A percentile compares a stretch with the other conserved stretches of the same genome.
These are phyloP conservation scores for Steinernema carpocapsae DNA, from an alignment of 2,888 invertebrate genomes.

Conservation along the genomic window DNA sequence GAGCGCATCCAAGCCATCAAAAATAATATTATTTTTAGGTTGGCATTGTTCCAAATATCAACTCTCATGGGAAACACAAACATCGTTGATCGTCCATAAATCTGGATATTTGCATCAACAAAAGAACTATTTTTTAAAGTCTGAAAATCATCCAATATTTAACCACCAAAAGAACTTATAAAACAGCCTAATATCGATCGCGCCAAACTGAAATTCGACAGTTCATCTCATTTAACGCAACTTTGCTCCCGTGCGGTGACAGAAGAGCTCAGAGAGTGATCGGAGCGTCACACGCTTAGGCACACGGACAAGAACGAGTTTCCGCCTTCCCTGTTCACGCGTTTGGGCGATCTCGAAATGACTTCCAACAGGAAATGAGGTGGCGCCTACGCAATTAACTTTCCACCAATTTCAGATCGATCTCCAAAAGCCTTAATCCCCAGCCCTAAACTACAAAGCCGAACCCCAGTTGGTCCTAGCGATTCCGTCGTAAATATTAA, in stretches of 20 bases:
- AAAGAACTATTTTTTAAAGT: too few relatives aligned
- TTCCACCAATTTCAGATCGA: background rate
- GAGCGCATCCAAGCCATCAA: too few relatives aligned
- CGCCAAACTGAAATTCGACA: background rate
- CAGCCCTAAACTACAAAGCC: background rate
- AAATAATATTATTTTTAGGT: too few relatives aligned
- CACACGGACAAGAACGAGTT: constrained; percentile 4
- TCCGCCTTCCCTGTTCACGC: background rate
- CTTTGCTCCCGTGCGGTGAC: background rate
- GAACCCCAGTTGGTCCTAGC: background rate
- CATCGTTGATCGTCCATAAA: too few relatives aligned
- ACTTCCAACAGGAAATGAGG: background rate
- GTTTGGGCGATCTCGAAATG: background rate
- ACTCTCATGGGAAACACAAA: too few relatives aligned
- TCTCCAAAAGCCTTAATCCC: background rate
- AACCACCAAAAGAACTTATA: too few relatives aligned
- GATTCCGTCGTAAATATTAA: constrained; percentile 5
- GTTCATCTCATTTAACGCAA: constrained; percentile 5
- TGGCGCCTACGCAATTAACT: constrained; percentile 3
- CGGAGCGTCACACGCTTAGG: too few relatives aligned
- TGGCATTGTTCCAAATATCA: too few relatives aligned
- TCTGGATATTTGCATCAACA: too few relatives aligned
- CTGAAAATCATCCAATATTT: too few relatives aligned
- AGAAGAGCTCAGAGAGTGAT: too few relatives aligned
- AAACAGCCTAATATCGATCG: background rate